phyloP scores from a whole-genome alignment of 2,888 invertebrate genomes.

The Neoascia interrupta region DNA sequence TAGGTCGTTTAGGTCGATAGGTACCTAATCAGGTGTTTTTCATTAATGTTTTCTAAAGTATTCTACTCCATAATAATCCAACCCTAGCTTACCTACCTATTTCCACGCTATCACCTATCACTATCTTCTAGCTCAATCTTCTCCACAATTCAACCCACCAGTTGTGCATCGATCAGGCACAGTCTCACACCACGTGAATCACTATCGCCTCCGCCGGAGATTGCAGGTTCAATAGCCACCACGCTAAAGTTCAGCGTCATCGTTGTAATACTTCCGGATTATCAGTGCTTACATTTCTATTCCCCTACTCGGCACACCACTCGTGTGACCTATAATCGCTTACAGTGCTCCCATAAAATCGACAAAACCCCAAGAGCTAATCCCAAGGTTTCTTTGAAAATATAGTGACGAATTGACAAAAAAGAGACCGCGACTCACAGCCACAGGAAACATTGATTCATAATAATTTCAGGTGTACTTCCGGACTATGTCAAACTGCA shows the following conservation, averaged over 20 bases:
- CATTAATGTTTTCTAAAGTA: background rate
- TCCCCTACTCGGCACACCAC: slow-evolving; percentile 15
- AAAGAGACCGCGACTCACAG: too few relatives aligned
- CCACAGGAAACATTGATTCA: slow-evolving; percentile 44
- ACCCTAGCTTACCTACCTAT: background rate
- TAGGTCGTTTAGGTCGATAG: background rate
- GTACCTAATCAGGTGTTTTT: background rate
- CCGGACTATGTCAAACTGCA: slow-evolving; percentile 59
- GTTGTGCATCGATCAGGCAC: too few relatives aligned
- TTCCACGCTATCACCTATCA: too few relatives aligned
- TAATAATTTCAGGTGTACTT: slow-evolving; percentile 54
- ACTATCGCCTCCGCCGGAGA: slow-evolving; percentile 26
- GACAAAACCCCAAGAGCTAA: background rate
- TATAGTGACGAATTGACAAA: slow-evolving; percentile 12
- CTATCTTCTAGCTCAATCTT: too few relatives aligned
- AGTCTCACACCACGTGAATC: slow-evolving; percentile 30
- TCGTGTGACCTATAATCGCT: slow-evolving; percentile 23
- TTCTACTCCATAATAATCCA: background rate
- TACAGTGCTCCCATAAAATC: slow-evolving; percentile 12
- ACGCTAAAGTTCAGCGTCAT: background rate
- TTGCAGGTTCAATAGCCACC: slow-evolving; percentile 40
- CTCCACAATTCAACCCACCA: too few relatives aligned
- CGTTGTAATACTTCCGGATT: slow-evolving; percentile 56
- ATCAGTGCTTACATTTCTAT: slow-evolving; percentile 21
- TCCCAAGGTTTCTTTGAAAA: slow-evolving; percentile 12